Evolutionary conservation across 1,140 invertebrate genomes (phyloP).

Genomic region (Sitobion miscanthi): DNA sequence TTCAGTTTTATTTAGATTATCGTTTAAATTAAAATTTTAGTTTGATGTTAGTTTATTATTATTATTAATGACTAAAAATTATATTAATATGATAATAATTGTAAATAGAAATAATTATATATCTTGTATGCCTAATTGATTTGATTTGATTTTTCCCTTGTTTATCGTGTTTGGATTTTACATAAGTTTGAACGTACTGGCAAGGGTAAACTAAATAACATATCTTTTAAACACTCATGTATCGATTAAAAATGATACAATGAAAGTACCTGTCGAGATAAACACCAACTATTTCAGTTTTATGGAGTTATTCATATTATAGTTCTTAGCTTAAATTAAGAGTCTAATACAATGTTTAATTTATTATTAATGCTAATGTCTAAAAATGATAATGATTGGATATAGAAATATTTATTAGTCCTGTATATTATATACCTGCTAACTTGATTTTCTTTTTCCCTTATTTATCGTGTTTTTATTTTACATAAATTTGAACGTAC

Average conservation of each 20-base stretch:
- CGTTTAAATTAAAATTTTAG: no score
- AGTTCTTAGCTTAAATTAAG: no score
- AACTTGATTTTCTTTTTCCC: not conserved
- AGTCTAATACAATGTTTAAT: no score
- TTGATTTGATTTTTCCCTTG: not conserved
- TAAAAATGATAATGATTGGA: no score
- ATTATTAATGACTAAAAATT: no score
- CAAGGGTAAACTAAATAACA: not conserved
- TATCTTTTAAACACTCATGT: slow-evolving; percentile 42
- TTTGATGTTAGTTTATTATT: no score
- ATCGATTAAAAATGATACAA: not conserved
- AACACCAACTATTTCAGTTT: not conserved
- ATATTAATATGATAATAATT: no score
- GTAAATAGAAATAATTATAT: not conserved
- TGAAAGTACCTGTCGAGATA: slow-evolving; percentile 38
- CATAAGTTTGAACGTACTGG: slow-evolving; percentile 22
- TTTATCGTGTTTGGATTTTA: slow-evolving; percentile 34
- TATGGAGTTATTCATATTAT: no score
- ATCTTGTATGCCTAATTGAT: not conserved
- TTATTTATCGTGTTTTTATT: slow-evolving; percentile 38
- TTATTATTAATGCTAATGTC: no score
- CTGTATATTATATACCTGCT: no score
- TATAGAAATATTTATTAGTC: no score
- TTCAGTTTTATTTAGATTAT: no score
- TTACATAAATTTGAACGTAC: slow-evolving; percentile 7